Conservation (phyloP, 1,140 invertebrate genomes). For the Myzus persicae region DNA sequence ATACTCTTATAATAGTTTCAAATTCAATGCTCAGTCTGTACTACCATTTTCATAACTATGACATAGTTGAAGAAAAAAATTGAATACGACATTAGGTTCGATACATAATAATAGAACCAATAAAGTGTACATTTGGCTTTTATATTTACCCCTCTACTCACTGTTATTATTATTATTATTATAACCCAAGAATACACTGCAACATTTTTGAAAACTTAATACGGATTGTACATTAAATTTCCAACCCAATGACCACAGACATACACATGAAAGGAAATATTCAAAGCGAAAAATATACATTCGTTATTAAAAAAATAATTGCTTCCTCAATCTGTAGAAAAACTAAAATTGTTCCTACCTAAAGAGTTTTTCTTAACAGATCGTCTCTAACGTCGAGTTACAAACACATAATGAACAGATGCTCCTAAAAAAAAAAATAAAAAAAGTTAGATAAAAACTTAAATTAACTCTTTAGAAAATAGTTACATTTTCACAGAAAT, state of each 20-base stretch:
- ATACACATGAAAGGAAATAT: background rate
- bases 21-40: background rate
- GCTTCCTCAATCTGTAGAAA: background rate
- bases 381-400: background rate
- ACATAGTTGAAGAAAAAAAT: background rate
- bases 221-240: background rate
- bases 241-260: background rate
- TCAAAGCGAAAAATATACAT: background rate
- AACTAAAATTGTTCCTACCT: background rate
- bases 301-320: background rate
- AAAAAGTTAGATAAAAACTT: background rate
- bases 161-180: background rate
- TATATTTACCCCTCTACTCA: background rate
- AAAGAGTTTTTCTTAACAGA: background rate
- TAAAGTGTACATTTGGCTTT: background rate
- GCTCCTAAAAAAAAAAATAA: background rate
- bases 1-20: background rate
- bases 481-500: background rate
- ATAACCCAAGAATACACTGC: background rate
- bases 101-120: background rate
- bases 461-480: background rate
- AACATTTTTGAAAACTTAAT: background rate
- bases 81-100: background rate
- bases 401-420: background rate
- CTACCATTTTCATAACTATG: background rate